Evolutionary conservation across 2,888 invertebrate species (phyloP), one percentile per base, ranked within the genome.

Genomic region (Mactromeris polynyma): DNA sequence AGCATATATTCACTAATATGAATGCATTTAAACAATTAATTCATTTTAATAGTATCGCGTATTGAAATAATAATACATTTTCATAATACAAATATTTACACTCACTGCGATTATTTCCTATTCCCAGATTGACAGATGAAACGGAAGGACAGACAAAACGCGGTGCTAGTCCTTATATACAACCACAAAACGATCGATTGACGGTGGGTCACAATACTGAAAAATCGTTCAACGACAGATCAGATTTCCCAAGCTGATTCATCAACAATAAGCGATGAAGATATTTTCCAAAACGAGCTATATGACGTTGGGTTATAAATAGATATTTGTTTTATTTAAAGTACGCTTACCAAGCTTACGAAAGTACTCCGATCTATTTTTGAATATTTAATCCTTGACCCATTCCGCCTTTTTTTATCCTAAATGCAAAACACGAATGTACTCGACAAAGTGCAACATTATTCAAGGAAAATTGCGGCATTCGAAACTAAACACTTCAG

Each of bases 91-190:
- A 64, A 64, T 26, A 64, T 64, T n/a, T 7, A 26, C 26, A 64
- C 58, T 64, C n/a, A 64, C 58, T 64, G 58, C 58, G 58, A 64
- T 64, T 64, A n/a, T 64, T 64, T 64, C 26, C 58, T 64, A 64
- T 64, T 64, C 58, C 58, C 26, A n/a, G n/a, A 64, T 64, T 64
- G 58, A 64, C 21, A 26, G 21, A 26, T n/a, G 58, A n/a, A 64
- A 26, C 21, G 58, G 58, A 64, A 64, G 26, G 58, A 64, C 26
- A n/a, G 58, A n/a, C n/a, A 21, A 64, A 11, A 21, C 21, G 26
- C 58, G n/a, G 11, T 64, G 9, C 21, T 9, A 2, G 26, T 64
- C n/a, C 58, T 64, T 64, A 26, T 64, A 64, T 64, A 64, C 26
- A 11, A 26, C n/a, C 26, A 26, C 9, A 9, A 21, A 26, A 64